Percentiles rank a stretch among this genome's conserved stretches.
phyloP scores from a whole-genome alignment of 2,888 invertebrate species.

The Scaptomyza parva region DNA sequence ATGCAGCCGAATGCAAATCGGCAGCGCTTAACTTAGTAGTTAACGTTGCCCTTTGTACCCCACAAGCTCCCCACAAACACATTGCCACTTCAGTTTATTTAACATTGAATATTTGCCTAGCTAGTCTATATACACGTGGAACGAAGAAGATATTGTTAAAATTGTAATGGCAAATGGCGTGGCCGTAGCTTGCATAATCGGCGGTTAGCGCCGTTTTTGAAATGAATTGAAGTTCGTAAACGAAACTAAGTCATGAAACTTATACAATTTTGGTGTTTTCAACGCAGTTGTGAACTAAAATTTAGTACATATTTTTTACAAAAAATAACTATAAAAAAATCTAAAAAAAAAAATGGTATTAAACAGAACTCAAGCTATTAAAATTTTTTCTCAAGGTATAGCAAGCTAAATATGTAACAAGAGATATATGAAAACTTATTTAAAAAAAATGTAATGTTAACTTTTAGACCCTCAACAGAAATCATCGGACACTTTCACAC shows the following conservation, averaged over 20 bases:
- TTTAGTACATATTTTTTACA: slow-evolving; percentile 78
- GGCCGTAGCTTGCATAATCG: slow-evolving; percentile 42
- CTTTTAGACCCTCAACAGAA: slow-evolving; percentile 63
- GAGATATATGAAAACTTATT: slow-evolving; percentile 50
- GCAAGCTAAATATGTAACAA: slow-evolving; percentile 61
- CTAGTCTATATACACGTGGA: slow-evolving; percentile 61
- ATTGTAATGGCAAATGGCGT: slow-evolving; percentile 41
- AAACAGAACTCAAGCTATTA: slow-evolving; percentile 59
- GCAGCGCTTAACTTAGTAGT: slow-evolving; percentile 8
- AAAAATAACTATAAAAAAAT: slow-evolving; percentile 47
- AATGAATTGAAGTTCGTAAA: slow-evolving; percentile 64
- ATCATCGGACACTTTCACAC: slow-evolving; percentile 8
- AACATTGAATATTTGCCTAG: slow-evolving; percentile 40
- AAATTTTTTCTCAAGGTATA: slow-evolving; percentile 70
- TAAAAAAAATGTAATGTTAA: slow-evolving; percentile 73
- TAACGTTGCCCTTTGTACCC: slow-evolving; percentile 22
- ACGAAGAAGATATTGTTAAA: slow-evolving; percentile 35
- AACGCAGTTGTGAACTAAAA: slow-evolving; percentile 80
- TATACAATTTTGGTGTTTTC: slow-evolving; percentile 79
- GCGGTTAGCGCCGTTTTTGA: slow-evolving; percentile 46
- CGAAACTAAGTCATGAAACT: slow-evolving; percentile 77
- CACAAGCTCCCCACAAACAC: background rate
- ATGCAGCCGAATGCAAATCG: slow-evolving; percentile 24
- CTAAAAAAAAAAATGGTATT: slow-evolving; percentile 14
- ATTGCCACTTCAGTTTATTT: slow-evolving; percentile 16